Evolutionary conservation across 2,113 vertebrate species (phyloP).

Genomic region (Petrocephalus microphthalmus): DNA sequence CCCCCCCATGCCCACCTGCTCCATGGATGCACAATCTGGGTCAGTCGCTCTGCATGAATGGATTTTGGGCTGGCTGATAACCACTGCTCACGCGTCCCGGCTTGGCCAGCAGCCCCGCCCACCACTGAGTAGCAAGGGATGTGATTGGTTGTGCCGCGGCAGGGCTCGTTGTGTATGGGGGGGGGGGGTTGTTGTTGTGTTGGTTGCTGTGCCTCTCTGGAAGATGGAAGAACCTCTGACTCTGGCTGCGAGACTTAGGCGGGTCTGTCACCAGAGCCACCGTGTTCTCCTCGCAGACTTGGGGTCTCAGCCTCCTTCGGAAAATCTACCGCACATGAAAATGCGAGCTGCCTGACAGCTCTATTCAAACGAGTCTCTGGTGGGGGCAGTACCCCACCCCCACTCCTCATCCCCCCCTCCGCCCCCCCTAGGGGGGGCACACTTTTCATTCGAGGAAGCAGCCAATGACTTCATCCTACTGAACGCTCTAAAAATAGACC

Average conservation of each 20-base stretch:
- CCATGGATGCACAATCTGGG: constrained; percentile 64
- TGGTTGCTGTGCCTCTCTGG: constrained; percentile 71
- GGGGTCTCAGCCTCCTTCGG: background rate
- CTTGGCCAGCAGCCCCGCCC: constrained; percentile 33
- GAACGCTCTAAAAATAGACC: constrained; percentile 10
- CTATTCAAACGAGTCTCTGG: background rate
- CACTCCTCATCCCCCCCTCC: no score
- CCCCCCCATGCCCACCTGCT: constrained; percentile 43
- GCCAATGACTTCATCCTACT: background rate
- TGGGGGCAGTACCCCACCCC: background rate
- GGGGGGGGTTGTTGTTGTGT: constrained; percentile 52
- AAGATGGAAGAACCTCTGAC: constrained; percentile 52
- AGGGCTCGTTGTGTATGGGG: constrained; percentile 53
- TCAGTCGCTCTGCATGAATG: constrained; percentile 72
- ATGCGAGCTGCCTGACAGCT: background rate
- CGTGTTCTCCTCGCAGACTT: background rate
- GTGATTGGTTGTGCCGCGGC: constrained; percentile 56
- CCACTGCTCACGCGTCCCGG: constrained; percentile 54
- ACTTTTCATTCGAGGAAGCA: background rate
- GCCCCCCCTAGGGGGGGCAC: background rate
- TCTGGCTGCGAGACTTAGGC: background rate
- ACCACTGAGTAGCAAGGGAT: constrained; percentile 46
- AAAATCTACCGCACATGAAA: background rate
- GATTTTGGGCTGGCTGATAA: constrained; percentile 49
- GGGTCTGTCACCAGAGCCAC: no score